Conservation (phyloP, 2,888 invertebrate species). For the Eupeodes latifasciatus region DNA sequence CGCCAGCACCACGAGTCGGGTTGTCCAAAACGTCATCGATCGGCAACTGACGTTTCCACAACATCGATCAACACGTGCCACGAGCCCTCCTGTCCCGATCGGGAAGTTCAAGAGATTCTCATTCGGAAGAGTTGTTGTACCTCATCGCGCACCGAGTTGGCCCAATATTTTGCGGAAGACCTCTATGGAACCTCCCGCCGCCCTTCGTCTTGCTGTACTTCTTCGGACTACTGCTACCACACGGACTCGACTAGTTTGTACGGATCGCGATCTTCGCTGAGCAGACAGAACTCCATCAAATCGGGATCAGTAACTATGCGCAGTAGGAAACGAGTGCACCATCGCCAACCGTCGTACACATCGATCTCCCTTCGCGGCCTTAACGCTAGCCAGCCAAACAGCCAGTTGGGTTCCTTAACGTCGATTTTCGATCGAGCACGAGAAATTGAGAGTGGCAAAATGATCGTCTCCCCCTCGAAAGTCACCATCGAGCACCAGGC, state of each 20-base stretch:
- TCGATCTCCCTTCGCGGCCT: conserved; percentile 83
- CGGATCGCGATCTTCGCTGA: conserved; percentile 83
- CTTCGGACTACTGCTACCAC: conserved; percentile 84
- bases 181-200: conserved; percentile 82
- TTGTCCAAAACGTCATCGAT: conserved; percentile 82
- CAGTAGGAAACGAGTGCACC: conserved; percentile 81
- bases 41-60: conserved; percentile 82
- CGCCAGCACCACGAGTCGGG: conserved; percentile 73
- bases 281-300: conserved; percentile 83
- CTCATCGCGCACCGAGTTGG: conserved; percentile 82
- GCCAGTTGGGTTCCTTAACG: conserved; percentile 82
- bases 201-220: conserved; percentile 83
- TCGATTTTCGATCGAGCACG: conserved; percentile 83
- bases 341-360: conserved; percentile 82
- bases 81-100: conserved; percentile 82
- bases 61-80: conserved; percentile 82
- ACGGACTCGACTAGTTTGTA: conserved; percentile 84
- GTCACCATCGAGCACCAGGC: conserved; percentile 81
- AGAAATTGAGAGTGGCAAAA: conserved; percentile 78
- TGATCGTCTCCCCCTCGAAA: conserved; percentile 80
- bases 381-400: conserved; percentile 82
- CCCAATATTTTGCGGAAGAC: conserved; percentile 83
- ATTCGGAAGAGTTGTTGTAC: conserved; percentile 81
- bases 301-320: conserved; percentile 82
- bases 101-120: conserved; percentile 83